phyloP scores from a whole-genome alignment of 2,888 invertebrate genomes.

The Stomorhina lunata region DNA sequence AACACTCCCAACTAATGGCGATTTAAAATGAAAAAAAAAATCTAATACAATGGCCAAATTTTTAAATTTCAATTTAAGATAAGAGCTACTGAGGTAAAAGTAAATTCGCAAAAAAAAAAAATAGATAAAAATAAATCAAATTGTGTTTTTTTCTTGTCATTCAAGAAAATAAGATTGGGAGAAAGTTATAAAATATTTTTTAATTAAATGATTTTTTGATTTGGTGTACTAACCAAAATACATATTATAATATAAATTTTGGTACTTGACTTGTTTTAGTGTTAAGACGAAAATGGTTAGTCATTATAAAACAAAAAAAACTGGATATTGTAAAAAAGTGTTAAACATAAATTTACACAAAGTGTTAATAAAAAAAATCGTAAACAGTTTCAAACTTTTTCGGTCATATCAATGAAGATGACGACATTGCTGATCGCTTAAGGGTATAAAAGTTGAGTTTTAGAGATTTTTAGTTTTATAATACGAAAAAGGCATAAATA shows the following conservation, averaged over 20 bases:
- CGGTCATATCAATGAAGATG: neutral
- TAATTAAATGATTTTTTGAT: neutral
- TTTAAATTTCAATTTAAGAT: constrained; percentile 17
- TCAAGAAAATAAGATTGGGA: neutral
- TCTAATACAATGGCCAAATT: neutral
- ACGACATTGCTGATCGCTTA: neutral
- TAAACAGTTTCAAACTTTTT: neutral
- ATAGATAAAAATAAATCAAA: constrained; percentile 15
- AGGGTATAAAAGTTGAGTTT: too few relatives aligned
- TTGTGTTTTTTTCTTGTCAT: neutral
- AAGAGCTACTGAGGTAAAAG: neutral
- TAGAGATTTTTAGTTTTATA: too few relatives aligned
- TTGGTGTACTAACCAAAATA: too few relatives aligned
- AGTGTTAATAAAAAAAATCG: constrained; percentile 16
- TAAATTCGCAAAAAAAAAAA: neutral
- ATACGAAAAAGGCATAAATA: too few relatives aligned
- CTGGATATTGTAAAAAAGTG: neutral
- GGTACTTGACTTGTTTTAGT: neutral
- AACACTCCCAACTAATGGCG: neutral
- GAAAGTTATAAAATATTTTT: constrained; percentile 30
- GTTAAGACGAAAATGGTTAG: neutral
- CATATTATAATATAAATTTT: too few relatives aligned
- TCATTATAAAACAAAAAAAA: neutral
- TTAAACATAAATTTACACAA: constrained; percentile 12
- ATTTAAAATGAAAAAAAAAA: neutral